Evolutionary conservation across 2,113 vertebrate species (phyloP), one percentile per base, ranked within the genome.

Genomic region (Pogona vitticeps): DNA sequence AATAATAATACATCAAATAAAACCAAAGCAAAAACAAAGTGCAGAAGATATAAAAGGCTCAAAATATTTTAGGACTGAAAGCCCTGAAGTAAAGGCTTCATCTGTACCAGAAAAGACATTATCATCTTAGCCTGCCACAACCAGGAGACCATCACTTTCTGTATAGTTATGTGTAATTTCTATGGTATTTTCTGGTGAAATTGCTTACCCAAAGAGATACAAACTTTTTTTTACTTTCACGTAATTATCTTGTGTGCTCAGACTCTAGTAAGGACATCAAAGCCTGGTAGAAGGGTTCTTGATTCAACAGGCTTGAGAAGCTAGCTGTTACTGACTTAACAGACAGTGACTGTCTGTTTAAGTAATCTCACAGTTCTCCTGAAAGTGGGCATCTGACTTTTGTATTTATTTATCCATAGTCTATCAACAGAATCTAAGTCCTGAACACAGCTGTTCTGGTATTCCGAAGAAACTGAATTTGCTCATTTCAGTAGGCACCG

Each of bases 391-490:
- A 13, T 9, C 5, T 68, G 36, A 20, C 6, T 84, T 63, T 77
- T 46, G n/a, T n/a, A n/a, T 76, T n/a, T 90, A 80, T 63, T 67
- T 70, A 31, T 80, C 31, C 59, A 31, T 84, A 85, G 0, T 88
- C 42, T 13, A 15, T 91, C 28, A 84, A 26, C 68, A 15, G 82
- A 85, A 78, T 31, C 1, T 38, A 38, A 81, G 3, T 14, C 17
- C 67, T 58, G 18, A 83, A 59, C 85, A 40, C 76, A 85, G 63
- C 52, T 21, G 58, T 90, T 86, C 10, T 85, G 63, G 33, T 72
- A 75, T 91, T 88, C 78, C 80, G 88, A 88, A 80, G 38, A 61
- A 78, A 79, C 58, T 86, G 61, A 85, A 87, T 88, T 28, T 86
- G 1, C 40, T 84, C 79, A 59, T 91, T 63, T 84, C 52, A 83